These are phyloP conservation scores for Neoniphon sammara DNA, from an alignment of 2,797 vertebrate species.

Conservation along the genomic window DNA sequence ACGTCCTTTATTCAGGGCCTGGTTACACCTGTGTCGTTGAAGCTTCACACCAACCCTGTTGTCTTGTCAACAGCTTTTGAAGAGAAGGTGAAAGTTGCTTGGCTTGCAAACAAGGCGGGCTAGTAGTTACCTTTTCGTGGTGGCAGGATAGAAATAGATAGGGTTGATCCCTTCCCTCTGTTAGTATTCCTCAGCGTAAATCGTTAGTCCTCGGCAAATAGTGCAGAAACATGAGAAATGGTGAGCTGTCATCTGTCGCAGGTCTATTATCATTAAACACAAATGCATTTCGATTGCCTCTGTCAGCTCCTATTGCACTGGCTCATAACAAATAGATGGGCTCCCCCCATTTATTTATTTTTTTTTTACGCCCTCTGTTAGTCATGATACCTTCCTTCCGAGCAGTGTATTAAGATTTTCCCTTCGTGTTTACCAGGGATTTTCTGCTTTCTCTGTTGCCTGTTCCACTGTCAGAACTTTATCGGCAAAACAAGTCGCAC, in stretches of 20 bases:
- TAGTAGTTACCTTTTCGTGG: not conserved
- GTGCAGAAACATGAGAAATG: constrained; percentile 62
- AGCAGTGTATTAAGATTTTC: constrained; percentile 60
- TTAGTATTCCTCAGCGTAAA: constrained; percentile 40
- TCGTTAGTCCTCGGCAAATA: constrained; percentile 63
- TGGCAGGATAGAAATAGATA: constrained; percentile 1
- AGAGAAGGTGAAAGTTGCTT: not conserved
- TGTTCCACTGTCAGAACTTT: constrained; percentile 57
- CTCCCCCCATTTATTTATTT: constrained; percentile 21
- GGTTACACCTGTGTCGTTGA: not conserved
- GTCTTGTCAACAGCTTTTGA: not conserved
- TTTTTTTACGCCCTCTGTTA: constrained; percentile 33
- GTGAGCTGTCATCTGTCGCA: constrained; percentile 62
- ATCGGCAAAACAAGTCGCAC: constrained; percentile 47
- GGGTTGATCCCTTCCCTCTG: constrained; percentile 31
- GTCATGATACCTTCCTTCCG: constrained; percentile 48
- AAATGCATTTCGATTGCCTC: constrained; percentile 73
- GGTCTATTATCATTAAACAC: constrained; percentile 72
- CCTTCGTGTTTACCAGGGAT: constrained; percentile 60
- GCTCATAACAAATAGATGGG: constrained; percentile 66
- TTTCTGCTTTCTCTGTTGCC: constrained; percentile 52
- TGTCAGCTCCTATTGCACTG: constrained; percentile 66
- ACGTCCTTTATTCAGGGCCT: not conserved
- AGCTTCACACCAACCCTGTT: not conserved
- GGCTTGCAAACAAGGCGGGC: not conserved